Evolutionary conservation across 2,797 vertebrate genomes (phyloP).

Genomic region (Micromesistius poutassou): DNA sequence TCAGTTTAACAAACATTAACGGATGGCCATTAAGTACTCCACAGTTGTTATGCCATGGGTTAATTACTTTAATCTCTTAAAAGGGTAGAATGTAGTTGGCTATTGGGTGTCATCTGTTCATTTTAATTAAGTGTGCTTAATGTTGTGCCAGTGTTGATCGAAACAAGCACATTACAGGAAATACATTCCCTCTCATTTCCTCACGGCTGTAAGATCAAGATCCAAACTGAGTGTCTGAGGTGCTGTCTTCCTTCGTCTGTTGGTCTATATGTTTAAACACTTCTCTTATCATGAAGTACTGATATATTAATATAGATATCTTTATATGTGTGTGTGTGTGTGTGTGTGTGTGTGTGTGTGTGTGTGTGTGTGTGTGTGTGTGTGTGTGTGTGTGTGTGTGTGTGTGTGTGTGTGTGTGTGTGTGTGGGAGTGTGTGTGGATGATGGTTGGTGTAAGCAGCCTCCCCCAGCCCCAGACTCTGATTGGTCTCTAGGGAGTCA

Average conservation of each 20-base stretch:
- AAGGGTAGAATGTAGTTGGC: neutral
- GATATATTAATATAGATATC: neutral
- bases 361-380: neutral
- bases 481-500: no score
- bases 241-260: neutral
- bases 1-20: neutral
- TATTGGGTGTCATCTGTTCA: neutral
- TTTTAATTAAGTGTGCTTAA: neutral
- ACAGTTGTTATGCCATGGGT: neutral
- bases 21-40: neutral
- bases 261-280: neutral
- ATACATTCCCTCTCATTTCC: neutral
- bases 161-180: neutral
- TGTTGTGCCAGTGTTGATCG: neutral
- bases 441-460: no score
- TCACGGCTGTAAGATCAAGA: no score
- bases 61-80: neutral
- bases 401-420: neutral
- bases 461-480: no score
- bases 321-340: neutral
- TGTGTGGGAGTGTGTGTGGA: neutral
- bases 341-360: neutral
- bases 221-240: neutral
- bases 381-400: neutral
- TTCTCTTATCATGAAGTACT: no score